A percentile compares a stretch with the other conserved stretches of the same genome.
phyloP scores from a whole-genome alignment of 2,888 invertebrate genomes.

The Beris chalybata region DNA sequence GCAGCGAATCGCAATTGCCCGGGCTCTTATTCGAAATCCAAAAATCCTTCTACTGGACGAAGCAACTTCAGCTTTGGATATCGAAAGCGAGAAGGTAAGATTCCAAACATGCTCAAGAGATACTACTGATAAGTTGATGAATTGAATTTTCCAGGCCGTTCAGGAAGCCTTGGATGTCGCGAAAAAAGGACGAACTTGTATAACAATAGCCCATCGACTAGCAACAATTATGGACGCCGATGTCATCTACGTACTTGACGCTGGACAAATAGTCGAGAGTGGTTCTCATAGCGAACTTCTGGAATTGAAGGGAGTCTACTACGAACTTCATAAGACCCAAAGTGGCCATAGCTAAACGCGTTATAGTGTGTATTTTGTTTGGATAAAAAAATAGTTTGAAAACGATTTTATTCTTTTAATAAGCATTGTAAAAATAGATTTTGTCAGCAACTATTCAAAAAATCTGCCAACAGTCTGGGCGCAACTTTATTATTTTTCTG shows the following conservation, averaged over 20 bases:
- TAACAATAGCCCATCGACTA: conserved; percentile 79
- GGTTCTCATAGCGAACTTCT: conserved; percentile 73
- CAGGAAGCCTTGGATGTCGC: conserved; percentile 80
- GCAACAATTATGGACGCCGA: conserved; percentile 77
- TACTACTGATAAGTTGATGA: conserved; percentile 6
- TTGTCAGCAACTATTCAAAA: too few relatives aligned
- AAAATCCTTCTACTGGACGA: conserved; percentile 67
- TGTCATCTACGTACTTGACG: conserved; percentile 74
- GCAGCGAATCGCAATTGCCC: conserved; percentile 72
- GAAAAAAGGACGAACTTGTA: conserved; percentile 72
- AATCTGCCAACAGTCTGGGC: too few relatives aligned
- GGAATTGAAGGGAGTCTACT: conserved; percentile 64
- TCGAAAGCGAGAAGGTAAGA: conserved; percentile 48
- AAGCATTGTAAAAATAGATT: too few relatives aligned
- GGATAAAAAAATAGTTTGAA: too few relatives aligned
- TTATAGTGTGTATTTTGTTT: too few relatives aligned
- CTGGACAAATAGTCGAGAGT: conserved; percentile 69
- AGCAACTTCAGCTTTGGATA: conserved; percentile 72
- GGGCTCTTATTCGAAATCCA: conserved; percentile 68
- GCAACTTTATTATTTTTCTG: too few relatives aligned
- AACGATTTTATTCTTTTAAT: too few relatives aligned
- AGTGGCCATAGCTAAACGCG: background rate
- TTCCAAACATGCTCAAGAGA: background rate
- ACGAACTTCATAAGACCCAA: conserved; percentile 55
- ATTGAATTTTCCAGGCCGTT: conserved; percentile 60